These are phyloP conservation scores for Cerastis rubricosa DNA, from an alignment of 2,888 invertebrate species.

Conservation along the genomic window DNA sequence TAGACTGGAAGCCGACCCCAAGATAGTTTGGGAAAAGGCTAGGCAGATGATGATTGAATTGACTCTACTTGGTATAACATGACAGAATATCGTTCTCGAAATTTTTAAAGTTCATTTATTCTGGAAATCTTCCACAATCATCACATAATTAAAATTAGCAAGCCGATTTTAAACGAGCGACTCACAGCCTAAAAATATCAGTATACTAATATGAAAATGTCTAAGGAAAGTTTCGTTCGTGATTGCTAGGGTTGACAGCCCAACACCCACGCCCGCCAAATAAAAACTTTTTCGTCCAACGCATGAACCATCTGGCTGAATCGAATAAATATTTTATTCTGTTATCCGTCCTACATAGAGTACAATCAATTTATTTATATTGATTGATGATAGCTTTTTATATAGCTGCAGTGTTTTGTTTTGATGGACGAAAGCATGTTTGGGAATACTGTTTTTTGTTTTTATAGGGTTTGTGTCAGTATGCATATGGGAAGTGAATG, in stretches of 20 bases:
- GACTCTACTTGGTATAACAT: background rate
- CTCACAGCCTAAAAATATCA: slow-evolving; percentile 32
- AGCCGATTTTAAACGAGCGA: slow-evolving; percentile 12
- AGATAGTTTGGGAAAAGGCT: no score
- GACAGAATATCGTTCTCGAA: background rate
- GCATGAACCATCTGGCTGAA: slow-evolving; percentile 50
- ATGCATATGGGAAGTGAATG: no score
- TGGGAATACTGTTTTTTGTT: background rate
- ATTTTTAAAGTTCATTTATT: background rate
- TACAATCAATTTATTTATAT: slow-evolving; percentile 53
- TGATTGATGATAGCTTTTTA: slow-evolving; percentile 54
- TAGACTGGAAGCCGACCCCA: no score
- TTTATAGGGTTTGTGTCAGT: background rate
- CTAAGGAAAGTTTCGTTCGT: slow-evolving; percentile 16
- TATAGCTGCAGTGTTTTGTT: slow-evolving; percentile 37
- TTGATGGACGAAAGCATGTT: background rate
- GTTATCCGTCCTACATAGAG: slow-evolving; percentile 4
- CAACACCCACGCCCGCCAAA: slow-evolving; percentile 13
- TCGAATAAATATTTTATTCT: slow-evolving; percentile 45
- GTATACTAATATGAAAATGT: slow-evolving; percentile 19
- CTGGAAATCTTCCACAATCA: background rate
- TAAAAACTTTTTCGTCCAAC: slow-evolving; percentile 40
- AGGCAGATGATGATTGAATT: no score
- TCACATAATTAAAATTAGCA: slow-evolving; percentile 1
- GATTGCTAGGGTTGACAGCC: slow-evolving; percentile 44